Evolutionary conservation across 2,113 vertebrate species (phyloP), one percentile per base, ranked within the genome.

Genomic region (Nycticorax nycticorax): DNA sequence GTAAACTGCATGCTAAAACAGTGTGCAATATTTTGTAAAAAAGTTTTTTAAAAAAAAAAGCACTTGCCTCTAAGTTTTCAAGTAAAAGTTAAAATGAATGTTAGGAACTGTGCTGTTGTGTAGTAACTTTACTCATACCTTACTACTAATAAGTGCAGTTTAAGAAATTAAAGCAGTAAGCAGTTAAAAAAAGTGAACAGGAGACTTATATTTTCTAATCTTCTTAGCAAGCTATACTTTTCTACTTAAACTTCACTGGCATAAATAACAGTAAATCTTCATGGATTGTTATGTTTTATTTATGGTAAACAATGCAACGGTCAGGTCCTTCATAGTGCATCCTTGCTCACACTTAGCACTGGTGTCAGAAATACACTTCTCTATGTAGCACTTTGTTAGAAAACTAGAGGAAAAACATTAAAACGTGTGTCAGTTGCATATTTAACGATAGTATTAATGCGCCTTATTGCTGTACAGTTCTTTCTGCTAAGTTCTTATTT

Each of bases 21-120:
- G 95, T 81, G 81, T 96, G 93, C 95, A 97, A 82, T 96, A 93
- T 94, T 97, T 95, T 95, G 74, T 95, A 92, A 85, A 68, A 77
- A 80, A 68, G 41, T 16, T 50, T 37, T 12, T 28, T 22, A 33
- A 81, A 80, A 86, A 77, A 63, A 69, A 69, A 85, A 71, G 56
- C 84, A 85, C 62, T 92, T 79, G 90, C 85, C 87, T 95, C 53
- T 96, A 88, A 69, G 75, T 94, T 93, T 96, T 93, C 56, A 81
- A 88, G 93, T 84, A 53, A 90, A 95, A 94, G 67, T 74, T 87
- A 67, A 88, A 88, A 86, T 47, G 66, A 92, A 94, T 95, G 95
- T 96, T 88, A 79, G 81, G 33, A 88, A 90, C 72, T 93, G 53
- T 87, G 80, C 86, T 84, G 48, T 92, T 89, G 73, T 74, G 71